Evolutionary conservation across 2,797 vertebrate genomes (phyloP).

Genomic region (Dipus sagitta): DNA sequence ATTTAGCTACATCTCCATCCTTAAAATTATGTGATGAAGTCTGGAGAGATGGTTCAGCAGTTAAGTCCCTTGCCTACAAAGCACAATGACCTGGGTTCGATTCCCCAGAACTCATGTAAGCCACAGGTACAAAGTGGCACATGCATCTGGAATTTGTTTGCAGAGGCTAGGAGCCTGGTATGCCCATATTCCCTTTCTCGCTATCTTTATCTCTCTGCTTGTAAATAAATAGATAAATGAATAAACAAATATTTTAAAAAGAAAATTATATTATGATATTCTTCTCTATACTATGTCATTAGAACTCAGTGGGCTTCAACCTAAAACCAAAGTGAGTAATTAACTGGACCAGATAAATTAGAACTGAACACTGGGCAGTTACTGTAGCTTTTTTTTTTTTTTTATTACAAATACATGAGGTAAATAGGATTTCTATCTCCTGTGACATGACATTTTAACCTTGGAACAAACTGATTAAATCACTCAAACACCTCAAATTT

Average conservation of each 20-base stretch:
- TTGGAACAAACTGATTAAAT: background rate
- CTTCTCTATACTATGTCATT: conserved; percentile 39
- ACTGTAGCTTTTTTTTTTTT: background rate
- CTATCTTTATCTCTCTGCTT: no score
- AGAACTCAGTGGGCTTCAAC: background rate
- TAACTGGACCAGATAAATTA: background rate
- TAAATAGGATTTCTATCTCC: background rate
- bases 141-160: no score
- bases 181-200: no score
- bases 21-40: no score
- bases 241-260: background rate
- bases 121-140: no score
- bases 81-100: no score
- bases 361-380: background rate
- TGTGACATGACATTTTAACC: background rate
- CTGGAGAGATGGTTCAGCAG: no score
- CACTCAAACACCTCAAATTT: background rate
- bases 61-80: no score
- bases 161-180: no score
- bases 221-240: no score
- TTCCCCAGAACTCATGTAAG: no score
- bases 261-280: background rate
- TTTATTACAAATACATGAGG: background rate
- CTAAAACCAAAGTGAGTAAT: conserved; percentile 1
- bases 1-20: no score